A percentile compares a stretch with the other conserved stretches of the same genome.
Conservation (phyloP, 1,140 invertebrate species). For the Xylocopa sonorina region DNA sequence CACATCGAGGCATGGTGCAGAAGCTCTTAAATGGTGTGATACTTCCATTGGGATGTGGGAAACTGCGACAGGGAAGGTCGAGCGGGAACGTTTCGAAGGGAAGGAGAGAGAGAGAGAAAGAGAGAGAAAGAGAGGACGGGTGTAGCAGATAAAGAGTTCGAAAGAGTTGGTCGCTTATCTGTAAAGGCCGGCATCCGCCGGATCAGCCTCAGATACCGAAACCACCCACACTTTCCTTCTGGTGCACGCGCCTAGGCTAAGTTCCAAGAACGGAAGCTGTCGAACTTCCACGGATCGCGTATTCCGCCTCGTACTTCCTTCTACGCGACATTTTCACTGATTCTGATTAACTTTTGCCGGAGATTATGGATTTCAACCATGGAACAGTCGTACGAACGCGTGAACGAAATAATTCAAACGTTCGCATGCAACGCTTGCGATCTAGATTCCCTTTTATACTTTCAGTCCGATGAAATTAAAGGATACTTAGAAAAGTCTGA, state of each 20-base stretch:
- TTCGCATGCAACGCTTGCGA: no score
- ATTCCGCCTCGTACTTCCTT: constrained; percentile 16
- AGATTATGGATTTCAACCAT: neutral
- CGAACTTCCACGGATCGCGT: constrained; percentile 40
- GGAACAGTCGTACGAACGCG: no score
- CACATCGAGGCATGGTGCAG: no score
- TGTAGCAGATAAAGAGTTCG: constrained; percentile 77
- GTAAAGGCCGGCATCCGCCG: constrained; percentile 78
- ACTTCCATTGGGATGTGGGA: neutral
- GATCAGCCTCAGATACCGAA: constrained; percentile 79
- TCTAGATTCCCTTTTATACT: no score
- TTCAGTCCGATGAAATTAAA: no score
- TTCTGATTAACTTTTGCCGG: neutral
- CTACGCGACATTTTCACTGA: neutral
- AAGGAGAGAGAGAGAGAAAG: constrained; percentile 32
- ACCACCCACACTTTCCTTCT: constrained; percentile 79
- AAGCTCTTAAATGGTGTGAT: no score
- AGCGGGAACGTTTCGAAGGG: neutral
- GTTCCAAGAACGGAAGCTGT: constrained; percentile 59
- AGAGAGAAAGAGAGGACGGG: constrained; percentile 54
- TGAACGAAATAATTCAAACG: no score
- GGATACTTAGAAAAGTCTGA: no score
- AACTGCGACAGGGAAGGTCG: neutral
- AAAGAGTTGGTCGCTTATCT: constrained; percentile 79
- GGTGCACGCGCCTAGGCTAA: constrained; percentile 67